Evolutionary conservation across 2,113 vertebrate genomes (phyloP), one percentile per base, ranked within the genome.

Genomic region (Macquaria ambigua): DNA sequence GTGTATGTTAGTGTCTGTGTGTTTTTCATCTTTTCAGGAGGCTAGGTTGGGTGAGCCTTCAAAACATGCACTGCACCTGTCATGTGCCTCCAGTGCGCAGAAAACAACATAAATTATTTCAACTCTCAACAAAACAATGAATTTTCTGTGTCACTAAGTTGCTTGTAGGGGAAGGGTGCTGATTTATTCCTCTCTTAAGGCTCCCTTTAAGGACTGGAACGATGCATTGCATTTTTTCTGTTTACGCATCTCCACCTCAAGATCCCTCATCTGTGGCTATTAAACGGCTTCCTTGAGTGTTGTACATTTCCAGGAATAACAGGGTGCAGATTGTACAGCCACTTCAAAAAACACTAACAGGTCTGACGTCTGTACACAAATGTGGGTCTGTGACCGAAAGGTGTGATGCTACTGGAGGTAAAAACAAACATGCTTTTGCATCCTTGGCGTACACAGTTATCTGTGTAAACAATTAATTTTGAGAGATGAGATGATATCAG

Each of bases 61-160:
- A 91, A 91, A 91, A 91, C 72, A 91, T 69, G 83, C 86, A 69
- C 84, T 82, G 86, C 93, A 95, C 92, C 94, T 94, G 93, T 93
- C 88, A 87, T 87, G 84, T 87, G 70, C 79, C 74, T 68, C 69
- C 62, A 50, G 74, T 59, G 76, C 34, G 39, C 56, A 75, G 77
- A 93, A 92, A 87, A 89, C 85, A 81, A 92, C 87, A 94, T 90
- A 88, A 93, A 93, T 90, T 87, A 90, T 81, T 81, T 83, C 53
- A 84, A 82, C 74, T 68, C 74, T 82, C 74, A 90, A 85, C 83
- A 92, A 89, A 85, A 81, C 64, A 85, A 89, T 88, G 79, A 28
- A 82, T 86, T 71, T 82, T 75, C 8, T 14, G 20, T 34, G 64
- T 75, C 52, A 74, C 62, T n/a, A 18, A 70, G 64, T 37, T 62